Percentiles rank a stretch among this genome's conserved stretches.
Evolutionary conservation across 2,113 vertebrate species (phyloP).

Genomic region (Scomber colias): DNA sequence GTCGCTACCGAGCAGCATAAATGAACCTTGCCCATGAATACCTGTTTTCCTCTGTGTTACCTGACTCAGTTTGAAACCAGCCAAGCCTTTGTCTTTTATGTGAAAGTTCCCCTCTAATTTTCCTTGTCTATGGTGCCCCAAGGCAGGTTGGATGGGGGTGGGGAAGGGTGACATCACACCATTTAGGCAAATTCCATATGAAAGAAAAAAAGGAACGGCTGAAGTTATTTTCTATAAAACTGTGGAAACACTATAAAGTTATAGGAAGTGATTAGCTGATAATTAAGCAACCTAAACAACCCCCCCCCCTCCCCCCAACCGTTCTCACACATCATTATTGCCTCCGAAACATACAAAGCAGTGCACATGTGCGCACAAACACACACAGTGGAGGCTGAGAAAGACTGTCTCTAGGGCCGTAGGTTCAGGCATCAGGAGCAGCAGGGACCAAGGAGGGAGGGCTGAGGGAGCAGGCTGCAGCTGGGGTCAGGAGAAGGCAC

Average conservation of each 20-base stretch:
- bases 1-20: slow-evolving; percentile 48
- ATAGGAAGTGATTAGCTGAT: slow-evolving; percentile 79
- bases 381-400: slow-evolving; percentile 27
- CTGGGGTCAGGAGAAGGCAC: slow-evolving; percentile 82
- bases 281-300: slow-evolving; percentile 74
- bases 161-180: slow-evolving; percentile 78
- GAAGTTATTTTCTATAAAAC: slow-evolving; percentile 72
- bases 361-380: slow-evolving; percentile 46
- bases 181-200: slow-evolving; percentile 80
- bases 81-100: slow-evolving; percentile 81
- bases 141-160: slow-evolving; percentile 59
- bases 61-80: slow-evolving; percentile 76
- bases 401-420: slow-evolving; percentile 60
- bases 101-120: slow-evolving; percentile 84
- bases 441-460: slow-evolving; percentile 59
- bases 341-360: slow-evolving; percentile 49
- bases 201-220: slow-evolving; percentile 54
- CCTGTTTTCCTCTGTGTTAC: slow-evolving; percentile 81
- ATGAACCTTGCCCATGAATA: slow-evolving; percentile 64
- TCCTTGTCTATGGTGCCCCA: slow-evolving; percentile 68
- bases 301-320: slow-evolving; percentile 8
- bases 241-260: slow-evolving; percentile 80
- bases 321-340: slow-evolving; percentile 68
- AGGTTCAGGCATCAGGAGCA: slow-evolving; percentile 68
- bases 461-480: slow-evolving; percentile 71